Base-by-base conservation (phyloP, 2,888 invertebrate genomes). In the Choreutis nemorana region DNA sequence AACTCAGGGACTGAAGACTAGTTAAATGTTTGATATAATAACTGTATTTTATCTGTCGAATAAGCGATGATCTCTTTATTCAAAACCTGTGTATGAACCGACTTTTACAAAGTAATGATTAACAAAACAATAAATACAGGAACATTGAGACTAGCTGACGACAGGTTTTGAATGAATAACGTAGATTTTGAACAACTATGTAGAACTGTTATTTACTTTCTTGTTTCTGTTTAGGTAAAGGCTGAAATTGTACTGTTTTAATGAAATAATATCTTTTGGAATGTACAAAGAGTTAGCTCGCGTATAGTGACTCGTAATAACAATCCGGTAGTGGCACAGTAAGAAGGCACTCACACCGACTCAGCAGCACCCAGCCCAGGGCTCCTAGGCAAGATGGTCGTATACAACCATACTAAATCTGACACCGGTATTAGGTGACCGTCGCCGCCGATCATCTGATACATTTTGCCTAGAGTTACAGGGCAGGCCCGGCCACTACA, bases 1-100 rank as follows among this genome's bases (percentile, higher is more conserved):
- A 75, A 72, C 63, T 58, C 75, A 71, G 73, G 77, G 78, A 78
- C 78, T 78, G 78, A 78, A 73, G 71, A 77, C 66, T 78, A 75
- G 73, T 61, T 78, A 78, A 77, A 75, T 71, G 77, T 78, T 77
- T 77, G 71, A 78, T 75, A 78, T 77, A 75, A 67, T 62, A 68
- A 73, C 73, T 75, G 71, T 78, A 77, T 71, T 73, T 67, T 73
- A 71, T 64, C 72, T 64, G 73, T 66, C 57, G 59, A 62, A 60
- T 68, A 68, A 71, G 71, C 62, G 64, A 55, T 63, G 62, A 67
- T 58, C 60, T 50, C 63, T 75, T 73, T 68, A 45, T 73, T 77
- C 77, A 75, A 77, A 77, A 70, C 77, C 73, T 75, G 77, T 67
- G 23, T 21, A 24, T 3, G 58, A 54, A 63, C 70, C 64, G 63